Evolutionary conservation across 1,140 invertebrate genomes (phyloP).

Genomic region (Sitodiplosis mosellana): DNA sequence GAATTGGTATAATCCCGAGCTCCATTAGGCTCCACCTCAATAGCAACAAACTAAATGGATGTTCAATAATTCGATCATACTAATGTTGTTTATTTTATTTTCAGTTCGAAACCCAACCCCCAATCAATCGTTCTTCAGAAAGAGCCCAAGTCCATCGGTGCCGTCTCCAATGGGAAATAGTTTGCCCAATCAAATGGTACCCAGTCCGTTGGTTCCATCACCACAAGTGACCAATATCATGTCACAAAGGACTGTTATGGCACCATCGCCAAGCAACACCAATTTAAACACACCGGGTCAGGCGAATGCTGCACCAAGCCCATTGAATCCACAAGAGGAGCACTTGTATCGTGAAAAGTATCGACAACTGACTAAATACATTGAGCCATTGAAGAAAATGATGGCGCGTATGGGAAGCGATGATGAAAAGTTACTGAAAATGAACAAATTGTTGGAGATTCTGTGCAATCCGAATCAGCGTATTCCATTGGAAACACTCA

Average conservation of each 20-base stretch:
- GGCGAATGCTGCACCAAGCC: conserved; percentile 44
- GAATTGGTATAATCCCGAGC: no score
- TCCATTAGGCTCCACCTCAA: no score
- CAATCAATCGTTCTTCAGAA: conserved; percentile 33
- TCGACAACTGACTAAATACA: conserved; percentile 77
- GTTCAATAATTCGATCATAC: no score
- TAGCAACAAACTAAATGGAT: no score
- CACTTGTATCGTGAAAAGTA: conserved; percentile 83
- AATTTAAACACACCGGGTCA: conserved; percentile 65
- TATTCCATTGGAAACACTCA: conserved; percentile 69
- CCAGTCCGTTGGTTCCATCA: conserved; percentile 47
- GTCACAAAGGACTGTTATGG: conserved; percentile 33
- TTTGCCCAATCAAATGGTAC: conserved; percentile 14
- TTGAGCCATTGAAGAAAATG: conserved; percentile 76
- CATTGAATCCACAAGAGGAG: conserved; percentile 51
- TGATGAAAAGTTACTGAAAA: conserved; percentile 72
- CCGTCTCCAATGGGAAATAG: conserved; percentile 10
- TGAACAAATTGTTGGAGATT: conserved; percentile 82
- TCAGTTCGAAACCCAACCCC: conserved; percentile 25
- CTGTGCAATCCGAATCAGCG: conserved; percentile 72
- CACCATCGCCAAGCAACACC: conserved; percentile 52
- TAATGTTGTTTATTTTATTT: conserved; percentile 6
- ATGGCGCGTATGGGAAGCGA: conserved; percentile 73
- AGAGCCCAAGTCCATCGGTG: conserved; percentile 29
- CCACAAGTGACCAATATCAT: conserved; percentile 36